Evolutionary conservation across 2,113 vertebrate species (phyloP), one percentile per base, ranked within the genome.

Genomic region (Clarias macrocephalus): DNA sequence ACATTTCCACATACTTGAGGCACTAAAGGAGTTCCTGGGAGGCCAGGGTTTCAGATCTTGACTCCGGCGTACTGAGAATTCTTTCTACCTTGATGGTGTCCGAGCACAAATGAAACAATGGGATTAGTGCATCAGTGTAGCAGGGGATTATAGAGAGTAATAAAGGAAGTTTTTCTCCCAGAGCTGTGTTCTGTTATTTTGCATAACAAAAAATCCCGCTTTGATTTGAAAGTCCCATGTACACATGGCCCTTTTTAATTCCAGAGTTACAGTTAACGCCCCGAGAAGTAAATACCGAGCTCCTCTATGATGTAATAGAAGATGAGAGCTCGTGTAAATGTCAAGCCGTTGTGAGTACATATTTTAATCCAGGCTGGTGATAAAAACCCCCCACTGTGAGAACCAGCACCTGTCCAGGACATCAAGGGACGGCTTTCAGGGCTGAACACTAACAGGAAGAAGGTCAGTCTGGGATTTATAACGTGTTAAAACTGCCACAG

Each of bases 301-400:
- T 59, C 54, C 56, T 21, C 6, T 59, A 21, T 11, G n/a, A 5
- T 57, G 54, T 10, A 80, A 18, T 12, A 59, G 18, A 56, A 12
- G 54, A n/a, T 12, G 57, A 19, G 48, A 30, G 42, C 70, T 48
- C 18, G 30, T 54, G 59, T 73, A 54, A 73, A 56, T 25, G 68
- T n/a, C 33, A 81, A 33, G 52, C 18, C 2, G 21, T 12, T 9
- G 25, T 72, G 30, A 72, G 33, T 16, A 4, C 56, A 25, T 42
- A 62, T 15, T 11, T 37, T 57, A 77, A 48, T 62, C 90, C 89
- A 88, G 63, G 86, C 70, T 59, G 48, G 89, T 30, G 76, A 73
- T 60, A 77, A 86, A 89, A 89, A 86, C 84, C 54, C 81, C 91
- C 12, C 2, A 25, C 52, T 19, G n/a, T n/a, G n/a, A n/a, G n/a